Percentiles rank a stretch among this genome's conserved stretches.
These are phyloP conservation scores for Leptogaster cylindrica DNA, from an alignment of 2,888 invertebrate genomes.

Conservation along the genomic window DNA sequence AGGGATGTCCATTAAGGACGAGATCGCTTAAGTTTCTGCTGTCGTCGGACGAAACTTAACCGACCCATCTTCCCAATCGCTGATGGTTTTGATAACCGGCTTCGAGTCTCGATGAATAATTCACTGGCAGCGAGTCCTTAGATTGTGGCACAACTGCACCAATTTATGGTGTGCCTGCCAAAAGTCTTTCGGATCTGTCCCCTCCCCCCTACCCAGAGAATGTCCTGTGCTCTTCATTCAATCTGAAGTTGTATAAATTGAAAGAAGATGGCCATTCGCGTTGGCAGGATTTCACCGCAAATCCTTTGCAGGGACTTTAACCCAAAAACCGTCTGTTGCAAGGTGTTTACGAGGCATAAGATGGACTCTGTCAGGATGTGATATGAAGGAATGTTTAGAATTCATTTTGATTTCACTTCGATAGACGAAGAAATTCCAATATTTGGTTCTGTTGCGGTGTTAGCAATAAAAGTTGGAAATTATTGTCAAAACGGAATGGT, in stretches of 20 bases:
- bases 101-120: slow-evolving; percentile 11
- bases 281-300: slow-evolving; percentile 6
- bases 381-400: neutral
- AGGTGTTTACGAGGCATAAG: too few species aligned
- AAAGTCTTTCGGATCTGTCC: neutral
- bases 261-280: neutral
- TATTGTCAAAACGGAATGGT: neutral
- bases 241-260: slow-evolving; percentile 18
- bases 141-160: slow-evolving; percentile 10
- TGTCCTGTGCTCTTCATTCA: neutral
- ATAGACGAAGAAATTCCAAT: neutral
- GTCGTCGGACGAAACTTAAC: too few species aligned
- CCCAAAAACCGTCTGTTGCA: too few species aligned
- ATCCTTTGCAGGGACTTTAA: too few species aligned
- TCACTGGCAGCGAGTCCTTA: slow-evolving; percentile 12
- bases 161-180: slow-evolving; percentile 7
- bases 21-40: slow-evolving; percentile 28
- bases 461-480: neutral
- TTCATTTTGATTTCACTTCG: neutral
- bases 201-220: too few species aligned
- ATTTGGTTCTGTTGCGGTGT: neutral
- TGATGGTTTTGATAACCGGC: neutral
- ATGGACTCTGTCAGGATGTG: neutral
- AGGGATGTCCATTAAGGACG: slow-evolving; percentile 11
- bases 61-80: too few species aligned